A percentile compares a stretch with the other conserved stretches of the same genome.
These are phyloP conservation scores for Magallana nippona DNA, from an alignment of 2,888 invertebrate genomes.

Conservation along the genomic window DNA sequence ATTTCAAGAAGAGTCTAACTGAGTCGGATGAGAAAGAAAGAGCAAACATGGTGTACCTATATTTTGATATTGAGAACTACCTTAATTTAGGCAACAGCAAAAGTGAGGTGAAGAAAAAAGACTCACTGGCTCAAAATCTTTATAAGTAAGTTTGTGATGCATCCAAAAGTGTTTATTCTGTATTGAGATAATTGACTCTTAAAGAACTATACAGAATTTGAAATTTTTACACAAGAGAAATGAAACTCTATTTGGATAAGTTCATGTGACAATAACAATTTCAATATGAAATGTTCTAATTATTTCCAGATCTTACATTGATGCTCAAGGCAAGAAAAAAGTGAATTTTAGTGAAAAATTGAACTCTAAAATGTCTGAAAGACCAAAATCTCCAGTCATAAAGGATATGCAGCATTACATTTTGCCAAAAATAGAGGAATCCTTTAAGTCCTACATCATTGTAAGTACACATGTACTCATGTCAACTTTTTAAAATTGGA, in stretches of 20 bases:
- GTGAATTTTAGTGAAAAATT: conserved; percentile 72
- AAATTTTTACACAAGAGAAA: too few relatives aligned
- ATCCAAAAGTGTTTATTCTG: too few relatives aligned
- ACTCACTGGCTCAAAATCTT: conserved; percentile 66
- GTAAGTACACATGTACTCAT: conserved; percentile 60
- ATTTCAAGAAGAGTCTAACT: conserved; percentile 76
- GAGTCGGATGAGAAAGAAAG: conserved; percentile 73
- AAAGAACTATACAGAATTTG: too few relatives aligned
- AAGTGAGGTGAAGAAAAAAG: conserved; percentile 68
- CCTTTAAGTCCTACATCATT: conserved; percentile 73
- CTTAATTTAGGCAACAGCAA: conserved; percentile 68
- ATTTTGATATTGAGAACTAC: conserved; percentile 75
- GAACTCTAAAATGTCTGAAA: conserved; percentile 68
- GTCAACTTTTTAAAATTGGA: not conserved
- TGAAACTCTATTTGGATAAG: too few relatives aligned
- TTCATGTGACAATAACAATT: too few relatives aligned
- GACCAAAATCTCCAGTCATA: conserved; percentile 74
- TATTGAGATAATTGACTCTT: too few relatives aligned
- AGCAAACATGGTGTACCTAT: conserved; percentile 71
- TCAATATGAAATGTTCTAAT: not conserved
- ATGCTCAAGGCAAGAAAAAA: conserved; percentile 71
- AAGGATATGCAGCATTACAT: conserved; percentile 73
- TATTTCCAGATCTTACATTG: conserved; percentile 73
- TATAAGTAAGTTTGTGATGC: conserved; percentile 35
- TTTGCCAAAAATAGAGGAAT: conserved; percentile 72